A percentile compares a stretch with the other conserved stretches of the same genome.
Conservation (phyloP, 2,888 invertebrate genomes). For the Drosophila antonietae region DNA sequence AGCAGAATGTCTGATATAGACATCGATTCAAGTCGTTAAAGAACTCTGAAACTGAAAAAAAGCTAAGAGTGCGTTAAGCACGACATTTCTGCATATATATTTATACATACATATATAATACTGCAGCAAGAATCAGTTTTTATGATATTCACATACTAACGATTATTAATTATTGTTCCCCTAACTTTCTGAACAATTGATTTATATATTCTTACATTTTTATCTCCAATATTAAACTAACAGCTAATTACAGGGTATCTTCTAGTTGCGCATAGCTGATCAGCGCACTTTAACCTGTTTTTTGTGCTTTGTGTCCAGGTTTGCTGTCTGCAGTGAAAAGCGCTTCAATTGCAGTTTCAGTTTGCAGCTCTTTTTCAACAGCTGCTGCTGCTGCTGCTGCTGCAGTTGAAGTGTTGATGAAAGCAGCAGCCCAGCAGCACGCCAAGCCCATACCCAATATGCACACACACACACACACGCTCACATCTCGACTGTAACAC, state of each 20-base stretch:
- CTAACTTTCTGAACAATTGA: no score
- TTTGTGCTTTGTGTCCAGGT: conserved; percentile 20
- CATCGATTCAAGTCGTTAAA: background rate
- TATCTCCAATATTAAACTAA: background rate
- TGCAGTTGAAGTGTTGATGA: conserved; percentile 65
- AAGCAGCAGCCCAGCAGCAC: conserved; percentile 38
- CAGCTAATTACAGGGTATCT: background rate
- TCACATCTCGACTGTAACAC: conserved; percentile 29
- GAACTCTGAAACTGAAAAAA: background rate
- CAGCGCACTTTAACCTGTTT: background rate
- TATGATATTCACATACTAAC: no score
- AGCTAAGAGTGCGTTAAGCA: no score
- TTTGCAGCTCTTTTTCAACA: conserved; percentile 65
- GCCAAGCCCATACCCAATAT: background rate
- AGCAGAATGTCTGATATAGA: background rate
- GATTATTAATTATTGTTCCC: no score
- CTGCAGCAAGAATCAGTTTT: no score
- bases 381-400: conserved; percentile 14
- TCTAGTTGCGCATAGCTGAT: background rate
- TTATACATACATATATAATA: no score
- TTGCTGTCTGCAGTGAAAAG: conserved; percentile 53
- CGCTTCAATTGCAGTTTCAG: conserved; percentile 80
- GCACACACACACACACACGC: background rate
- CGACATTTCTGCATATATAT: no score
- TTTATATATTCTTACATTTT: no score